Evolutionary conservation across 2,113 vertebrate species (phyloP).

Genomic region (Neoarius graeffei): DNA sequence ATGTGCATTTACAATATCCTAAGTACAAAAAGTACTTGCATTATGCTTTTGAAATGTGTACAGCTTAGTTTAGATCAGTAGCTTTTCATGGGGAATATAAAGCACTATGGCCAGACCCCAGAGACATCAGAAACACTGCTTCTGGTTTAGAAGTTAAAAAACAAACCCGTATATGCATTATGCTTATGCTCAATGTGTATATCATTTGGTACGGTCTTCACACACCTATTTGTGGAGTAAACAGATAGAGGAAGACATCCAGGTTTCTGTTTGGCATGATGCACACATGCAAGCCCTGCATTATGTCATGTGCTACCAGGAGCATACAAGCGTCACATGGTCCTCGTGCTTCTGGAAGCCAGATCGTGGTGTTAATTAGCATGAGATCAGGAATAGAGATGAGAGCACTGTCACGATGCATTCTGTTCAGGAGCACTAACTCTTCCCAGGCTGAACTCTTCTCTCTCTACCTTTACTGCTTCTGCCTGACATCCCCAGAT

Average conservation of each 20-base stretch:
- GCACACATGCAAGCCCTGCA: constrained; percentile 44
- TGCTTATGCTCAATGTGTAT: not conserved
- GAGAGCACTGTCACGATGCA: constrained; percentile 50
- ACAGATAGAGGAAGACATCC: constrained; percentile 12
- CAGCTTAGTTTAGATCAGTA: not conserved
- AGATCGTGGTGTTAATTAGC: constrained; percentile 72
- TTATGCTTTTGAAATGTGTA: not conserved
- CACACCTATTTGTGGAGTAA: not conserved
- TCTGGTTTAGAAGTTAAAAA: not conserved
- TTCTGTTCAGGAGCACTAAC: constrained; percentile 38
- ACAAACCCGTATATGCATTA: not conserved
- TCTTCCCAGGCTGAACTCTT: not conserved
- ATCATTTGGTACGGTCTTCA: not conserved
- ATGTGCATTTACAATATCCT: too few relatives aligned
- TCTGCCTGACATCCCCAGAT: constrained; percentile 65
- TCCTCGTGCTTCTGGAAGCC: constrained; percentile 41
- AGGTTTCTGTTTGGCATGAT: constrained; percentile 25
- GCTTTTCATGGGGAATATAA: not conserved
- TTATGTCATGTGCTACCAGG: constrained; percentile 37
- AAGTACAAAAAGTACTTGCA: too few relatives aligned
- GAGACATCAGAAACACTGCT: not conserved
- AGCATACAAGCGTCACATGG: constrained; percentile 5
- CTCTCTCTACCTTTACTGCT: constrained; percentile 55
- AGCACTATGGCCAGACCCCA: not conserved
- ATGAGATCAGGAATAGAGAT: constrained; percentile 63